Evolutionary conservation across 1,140 invertebrate species (phyloP).

Genomic region (Octopus bimaculoides): DNA sequence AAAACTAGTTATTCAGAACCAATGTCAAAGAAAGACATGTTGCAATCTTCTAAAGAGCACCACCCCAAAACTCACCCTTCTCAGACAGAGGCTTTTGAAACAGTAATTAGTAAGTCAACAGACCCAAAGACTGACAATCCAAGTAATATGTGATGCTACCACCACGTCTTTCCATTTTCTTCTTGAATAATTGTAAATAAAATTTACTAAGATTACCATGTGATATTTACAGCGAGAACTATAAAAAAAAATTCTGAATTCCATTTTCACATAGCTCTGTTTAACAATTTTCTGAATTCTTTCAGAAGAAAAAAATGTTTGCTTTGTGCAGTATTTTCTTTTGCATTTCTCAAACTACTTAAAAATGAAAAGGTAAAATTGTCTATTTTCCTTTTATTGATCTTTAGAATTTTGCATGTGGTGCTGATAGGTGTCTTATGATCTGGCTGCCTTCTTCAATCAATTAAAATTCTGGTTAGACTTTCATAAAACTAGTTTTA

Average conservation of each 20-base stretch:
- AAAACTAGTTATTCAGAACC: not conserved
- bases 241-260: not conserved
- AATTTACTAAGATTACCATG: constrained; percentile 7
- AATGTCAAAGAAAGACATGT: not conserved
- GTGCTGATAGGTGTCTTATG: constrained; percentile 7
- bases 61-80: not conserved
- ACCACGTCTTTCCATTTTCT: constrained; percentile 10
- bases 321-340: constrained; percentile 10
- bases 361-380: not conserved
- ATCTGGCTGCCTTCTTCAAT: constrained; percentile 8
- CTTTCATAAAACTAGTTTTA: not conserved
- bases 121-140: constrained; percentile 13
- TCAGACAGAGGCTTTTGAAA: not conserved
- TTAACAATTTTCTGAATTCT: not conserved
- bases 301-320: not conserved
- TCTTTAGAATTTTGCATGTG: constrained; percentile 7
- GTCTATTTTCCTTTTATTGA: not conserved
- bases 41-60: not conserved
- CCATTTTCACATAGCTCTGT: not conserved
- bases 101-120: not conserved
- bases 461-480: not conserved
- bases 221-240: constrained; percentile 10
- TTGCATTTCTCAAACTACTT: not conserved
- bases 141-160: constrained; percentile 9
- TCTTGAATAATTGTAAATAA: constrained; percentile 14